Evolutionary conservation across 2,797 vertebrate species (phyloP).

Genomic region (Spinibarbus caldwelli): DNA sequence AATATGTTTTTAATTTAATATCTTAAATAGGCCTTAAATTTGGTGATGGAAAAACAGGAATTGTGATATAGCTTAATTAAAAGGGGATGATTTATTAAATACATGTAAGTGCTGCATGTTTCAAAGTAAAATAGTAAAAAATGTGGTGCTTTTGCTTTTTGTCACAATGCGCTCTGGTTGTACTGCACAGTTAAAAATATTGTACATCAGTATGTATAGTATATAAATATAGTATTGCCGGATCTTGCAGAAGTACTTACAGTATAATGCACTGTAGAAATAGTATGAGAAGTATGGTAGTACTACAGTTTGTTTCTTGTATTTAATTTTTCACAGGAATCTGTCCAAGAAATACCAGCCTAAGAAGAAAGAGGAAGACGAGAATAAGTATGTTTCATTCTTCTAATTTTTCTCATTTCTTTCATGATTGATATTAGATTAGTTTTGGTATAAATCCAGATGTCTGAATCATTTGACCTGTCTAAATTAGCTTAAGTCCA

Average conservation of each 20-base stretch:
- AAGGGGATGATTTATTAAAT: not conserved
- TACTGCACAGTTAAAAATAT: not conserved
- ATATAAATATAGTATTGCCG: not conserved
- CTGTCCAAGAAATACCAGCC: slow-evolving; percentile 99
- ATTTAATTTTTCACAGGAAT: slow-evolving; percentile 80
- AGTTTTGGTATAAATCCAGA: not conserved
- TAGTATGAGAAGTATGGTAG: not conserved
- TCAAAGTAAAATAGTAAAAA: no score
- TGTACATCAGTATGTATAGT: not conserved
- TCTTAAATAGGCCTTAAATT: no score
- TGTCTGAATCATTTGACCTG: not conserved
- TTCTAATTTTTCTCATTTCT: not conserved
- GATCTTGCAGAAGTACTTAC: not conserved
- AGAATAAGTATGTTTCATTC: slow-evolving; percentile 89
- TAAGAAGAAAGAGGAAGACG: slow-evolving; percentile 98
- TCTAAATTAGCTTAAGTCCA: not conserved
- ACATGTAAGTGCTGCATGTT: not conserved
- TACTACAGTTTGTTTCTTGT: not conserved
- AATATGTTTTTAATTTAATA: no score
- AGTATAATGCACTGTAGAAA: not conserved
- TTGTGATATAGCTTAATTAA: no score
- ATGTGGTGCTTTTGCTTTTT: no score
- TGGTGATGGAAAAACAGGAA: no score
- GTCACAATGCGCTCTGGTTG: no score
- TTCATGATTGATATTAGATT: not conserved